Conservation (phyloP, 2,888 invertebrate genomes). For the Lepetodrilus schrolli region DNA sequence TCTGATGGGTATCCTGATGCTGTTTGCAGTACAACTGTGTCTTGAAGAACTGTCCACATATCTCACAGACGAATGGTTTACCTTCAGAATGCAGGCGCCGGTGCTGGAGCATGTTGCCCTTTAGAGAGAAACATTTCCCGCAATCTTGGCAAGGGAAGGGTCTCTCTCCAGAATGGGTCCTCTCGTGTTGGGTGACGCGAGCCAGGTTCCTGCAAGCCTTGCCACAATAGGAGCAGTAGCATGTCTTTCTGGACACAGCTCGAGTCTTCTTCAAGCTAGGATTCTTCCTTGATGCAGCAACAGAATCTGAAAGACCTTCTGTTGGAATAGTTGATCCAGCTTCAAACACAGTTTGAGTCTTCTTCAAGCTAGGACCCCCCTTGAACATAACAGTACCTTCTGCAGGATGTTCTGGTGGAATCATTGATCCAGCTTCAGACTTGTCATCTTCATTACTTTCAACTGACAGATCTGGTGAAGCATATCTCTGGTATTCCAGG, state of each 20-base stretch:
- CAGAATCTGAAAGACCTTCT: no score
- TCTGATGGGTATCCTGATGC: background rate
- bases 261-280: background rate
- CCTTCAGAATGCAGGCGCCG: constrained; percentile 1
- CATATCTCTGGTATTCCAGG: no score
- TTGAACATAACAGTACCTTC: no score
- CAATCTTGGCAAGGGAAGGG: background rate
- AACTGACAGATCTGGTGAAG: no score
- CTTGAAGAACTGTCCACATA: background rate
- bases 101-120: background rate
- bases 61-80: background rate
- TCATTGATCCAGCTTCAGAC: no score
- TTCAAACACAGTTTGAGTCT: no score
- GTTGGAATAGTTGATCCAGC: no score
- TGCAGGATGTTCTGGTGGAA: no score
- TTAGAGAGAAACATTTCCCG: background rate
- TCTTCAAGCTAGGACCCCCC: no score
- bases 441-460: no score
- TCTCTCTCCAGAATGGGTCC: background rate
- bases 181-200: background rate
- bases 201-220: background rate
- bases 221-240: background rate
- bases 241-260: background rate
- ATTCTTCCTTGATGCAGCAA: no score
- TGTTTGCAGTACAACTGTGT: background rate